Conservation (phyloP, 2,797 vertebrate species). For the Darevskia nairensis region DNA sequence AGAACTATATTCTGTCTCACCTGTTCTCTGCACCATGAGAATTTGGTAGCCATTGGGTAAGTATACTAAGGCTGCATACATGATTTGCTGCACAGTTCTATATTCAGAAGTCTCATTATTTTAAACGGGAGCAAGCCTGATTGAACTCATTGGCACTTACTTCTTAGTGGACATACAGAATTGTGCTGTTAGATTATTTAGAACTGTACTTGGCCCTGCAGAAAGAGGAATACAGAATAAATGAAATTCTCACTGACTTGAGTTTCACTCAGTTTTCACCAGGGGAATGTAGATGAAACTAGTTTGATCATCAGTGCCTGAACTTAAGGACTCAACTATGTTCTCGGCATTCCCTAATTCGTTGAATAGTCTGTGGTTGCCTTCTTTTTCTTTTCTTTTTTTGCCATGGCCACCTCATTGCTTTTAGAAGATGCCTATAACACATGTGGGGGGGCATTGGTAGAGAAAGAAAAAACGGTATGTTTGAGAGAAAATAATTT, state of each 20-base stretch:
- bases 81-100: neutral
- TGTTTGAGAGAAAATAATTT: neutral
- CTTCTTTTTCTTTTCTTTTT: neutral
- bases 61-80: conserved; percentile 19
- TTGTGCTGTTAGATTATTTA: neutral
- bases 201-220: neutral
- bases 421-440: neutral
- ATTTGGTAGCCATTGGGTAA: conserved; percentile 90
- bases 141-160: neutral
- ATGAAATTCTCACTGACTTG: neutral
- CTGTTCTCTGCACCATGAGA: conserved; percentile 93
- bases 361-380: neutral
- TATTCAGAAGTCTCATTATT: neutral
- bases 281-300: neutral
- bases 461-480: too few relatives aligned
- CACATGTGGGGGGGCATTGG: neutral
- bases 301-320: neutral
- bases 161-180: neutral
- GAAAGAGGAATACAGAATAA: neutral
- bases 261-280: neutral
- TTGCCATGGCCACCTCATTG: neutral
- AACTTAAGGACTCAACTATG: neutral
- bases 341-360: neutral
- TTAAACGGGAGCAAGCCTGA: neutral
- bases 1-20: conserved; percentile 91